Percentiles rank a stretch among this genome's conserved stretches.
Conservation (phyloP, 37 sponge, comb jelly and placozoan species). For the Aplysina aerophoba region DNA sequence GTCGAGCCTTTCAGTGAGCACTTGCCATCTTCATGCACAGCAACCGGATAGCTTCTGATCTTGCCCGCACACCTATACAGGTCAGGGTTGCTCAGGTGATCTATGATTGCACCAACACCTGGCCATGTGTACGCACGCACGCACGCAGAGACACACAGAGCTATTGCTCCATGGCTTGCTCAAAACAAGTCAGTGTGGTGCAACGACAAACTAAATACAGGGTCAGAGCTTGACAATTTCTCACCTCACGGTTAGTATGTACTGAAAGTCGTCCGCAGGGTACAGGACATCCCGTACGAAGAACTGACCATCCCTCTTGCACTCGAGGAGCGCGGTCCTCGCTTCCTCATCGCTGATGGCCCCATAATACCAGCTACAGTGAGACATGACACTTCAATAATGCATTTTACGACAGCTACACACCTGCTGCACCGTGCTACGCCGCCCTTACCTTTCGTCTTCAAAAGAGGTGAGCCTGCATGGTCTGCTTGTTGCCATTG, state of each 20-base stretch:
- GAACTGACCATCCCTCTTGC: slow-evolving; percentile 41
- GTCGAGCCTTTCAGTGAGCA: not conserved
- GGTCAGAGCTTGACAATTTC: not conserved
- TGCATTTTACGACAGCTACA: not conserved
- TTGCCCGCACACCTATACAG: not conserved
- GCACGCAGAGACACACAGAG: not conserved
- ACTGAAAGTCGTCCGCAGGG: not conserved
- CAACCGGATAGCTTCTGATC: not conserved
- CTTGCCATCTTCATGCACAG: no score
- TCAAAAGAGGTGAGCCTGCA: not conserved
- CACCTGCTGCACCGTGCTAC: not conserved
- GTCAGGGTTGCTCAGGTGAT: not conserved
- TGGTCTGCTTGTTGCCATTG: not conserved
- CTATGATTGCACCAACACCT: no score
- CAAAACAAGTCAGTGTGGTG: no score
- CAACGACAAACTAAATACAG: no score
- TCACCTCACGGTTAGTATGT: slow-evolving; percentile 8
- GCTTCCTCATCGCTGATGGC: slow-evolving; percentile 50
- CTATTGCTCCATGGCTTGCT: no score
- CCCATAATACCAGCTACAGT: slow-evolving; percentile 77
- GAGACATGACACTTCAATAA: no score
- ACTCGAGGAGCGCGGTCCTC: slow-evolving; percentile 25
- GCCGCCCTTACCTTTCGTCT: not conserved
- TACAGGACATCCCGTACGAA: slow-evolving; percentile 47
- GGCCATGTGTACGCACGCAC: no score